Evolutionary conservation across 2,888 invertebrate genomes (phyloP).

Genomic region (Eupithecia pulchellata): DNA sequence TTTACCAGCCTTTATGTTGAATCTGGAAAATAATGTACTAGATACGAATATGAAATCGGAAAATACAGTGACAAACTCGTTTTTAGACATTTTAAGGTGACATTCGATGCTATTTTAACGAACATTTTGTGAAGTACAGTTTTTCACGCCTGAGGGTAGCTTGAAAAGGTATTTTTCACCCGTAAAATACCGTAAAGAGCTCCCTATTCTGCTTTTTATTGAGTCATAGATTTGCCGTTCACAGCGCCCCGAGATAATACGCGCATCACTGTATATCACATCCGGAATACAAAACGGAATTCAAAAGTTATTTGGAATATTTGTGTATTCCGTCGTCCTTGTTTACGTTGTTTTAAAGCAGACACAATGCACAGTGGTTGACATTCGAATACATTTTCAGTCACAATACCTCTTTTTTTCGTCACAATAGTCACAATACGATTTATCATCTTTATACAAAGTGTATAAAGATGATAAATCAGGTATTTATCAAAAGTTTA

Average conservation of each 20-base stretch:
- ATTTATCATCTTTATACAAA: background rate
- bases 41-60: too few relatives aligned
- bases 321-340: constrained; percentile 30
- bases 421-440: too few relatives aligned
- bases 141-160: background rate
- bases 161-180: constrained; percentile 9
- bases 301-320: constrained; percentile 39
- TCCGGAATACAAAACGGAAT: constrained; percentile 36
- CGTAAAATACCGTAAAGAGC: constrained; percentile 31
- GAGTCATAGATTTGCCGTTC: constrained; percentile 57
- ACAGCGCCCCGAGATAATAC: constrained; percentile 56
- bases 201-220: constrained; percentile 59
- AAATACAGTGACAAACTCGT: too few relatives aligned
- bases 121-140: background rate
- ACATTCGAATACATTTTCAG: constrained; percentile 28
- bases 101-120: background rate
- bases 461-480: background rate
- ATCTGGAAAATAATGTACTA: background rate
- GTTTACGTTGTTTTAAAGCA: constrained; percentile 27
- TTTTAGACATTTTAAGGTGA: background rate
- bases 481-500: too few relatives aligned
- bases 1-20: constrained; percentile 22
- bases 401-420: too few relatives aligned
- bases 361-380: constrained; percentile 26
- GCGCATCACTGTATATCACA: constrained; percentile 49